phyloP scores from a whole-genome alignment of 1,140 invertebrate species.

The Monomorium pharaonis region DNA sequence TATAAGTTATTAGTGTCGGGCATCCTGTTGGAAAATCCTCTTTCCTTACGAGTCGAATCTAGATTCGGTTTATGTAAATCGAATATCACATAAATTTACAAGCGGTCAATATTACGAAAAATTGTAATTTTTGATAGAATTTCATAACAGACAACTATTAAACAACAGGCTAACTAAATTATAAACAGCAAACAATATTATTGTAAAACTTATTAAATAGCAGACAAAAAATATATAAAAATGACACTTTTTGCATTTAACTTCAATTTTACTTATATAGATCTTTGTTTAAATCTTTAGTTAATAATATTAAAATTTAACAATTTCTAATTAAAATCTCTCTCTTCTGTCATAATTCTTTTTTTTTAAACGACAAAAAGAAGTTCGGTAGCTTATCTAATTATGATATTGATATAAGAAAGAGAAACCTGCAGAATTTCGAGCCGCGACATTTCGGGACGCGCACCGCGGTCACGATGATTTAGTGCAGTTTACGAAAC shows the following conservation, averaged over 20 bases:
- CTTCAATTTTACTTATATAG: background rate
- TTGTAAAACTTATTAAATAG: too few relatives aligned
- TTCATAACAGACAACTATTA: background rate
- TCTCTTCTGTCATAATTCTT: background rate
- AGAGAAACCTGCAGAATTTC: conserved; percentile 1
- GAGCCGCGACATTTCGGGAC: background rate
- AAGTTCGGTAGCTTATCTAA: background rate
- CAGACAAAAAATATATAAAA: background rate
- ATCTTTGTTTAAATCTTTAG: background rate
- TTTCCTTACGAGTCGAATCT: conserved; percentile 19
- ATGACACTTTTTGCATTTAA: too few relatives aligned
- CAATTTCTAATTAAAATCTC: background rate
- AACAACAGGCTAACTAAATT: background rate
- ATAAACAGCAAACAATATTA: background rate
- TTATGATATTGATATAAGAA: background rate
- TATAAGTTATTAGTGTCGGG: conserved; percentile 29
- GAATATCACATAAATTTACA: conserved; percentile 13
- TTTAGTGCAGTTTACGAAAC: conserved; percentile 76
- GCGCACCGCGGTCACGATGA: conserved; percentile 60
- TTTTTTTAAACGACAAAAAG: background rate
- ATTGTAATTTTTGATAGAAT: background rate
- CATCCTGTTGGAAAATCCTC: conserved; percentile 57
- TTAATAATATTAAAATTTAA: background rate
- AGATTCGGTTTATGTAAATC: conserved; percentile 8
- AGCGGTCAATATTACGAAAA: conserved; percentile 9